These are phyloP conservation scores for Notothenia coriiceps DNA, from an alignment of 2,113 vertebrate genomes.

Conservation along the genomic window DNA sequence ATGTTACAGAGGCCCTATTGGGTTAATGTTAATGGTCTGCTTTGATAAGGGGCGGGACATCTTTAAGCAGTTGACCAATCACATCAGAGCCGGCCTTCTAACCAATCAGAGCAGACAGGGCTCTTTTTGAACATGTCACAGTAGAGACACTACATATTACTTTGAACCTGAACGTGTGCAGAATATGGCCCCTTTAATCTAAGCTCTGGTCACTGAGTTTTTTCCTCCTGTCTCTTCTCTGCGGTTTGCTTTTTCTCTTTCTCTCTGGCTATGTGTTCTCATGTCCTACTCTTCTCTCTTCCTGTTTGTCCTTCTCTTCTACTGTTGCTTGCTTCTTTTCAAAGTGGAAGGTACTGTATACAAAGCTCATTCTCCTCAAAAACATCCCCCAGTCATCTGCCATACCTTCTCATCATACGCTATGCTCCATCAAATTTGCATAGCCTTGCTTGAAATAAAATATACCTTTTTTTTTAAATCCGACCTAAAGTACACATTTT, in stretches of 20 bases:
- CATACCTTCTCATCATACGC: neutral
- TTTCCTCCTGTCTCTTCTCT: conserved; percentile 18
- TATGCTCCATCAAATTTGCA: neutral
- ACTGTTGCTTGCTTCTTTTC: conserved; percentile 69
- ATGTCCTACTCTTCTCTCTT: conserved; percentile 54
- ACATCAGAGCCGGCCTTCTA: no score
- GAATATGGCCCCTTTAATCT: neutral
- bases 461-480: no score
- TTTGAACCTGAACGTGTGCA: no score
- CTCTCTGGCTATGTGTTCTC: conserved; percentile 36
- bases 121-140: no score
- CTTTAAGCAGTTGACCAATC: no score
- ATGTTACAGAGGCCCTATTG: neutral
- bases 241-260: conserved; percentile 17
- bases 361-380: conserved; percentile 31
- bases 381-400: conserved; percentile 26
- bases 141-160: no score
- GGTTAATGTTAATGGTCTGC: no score
- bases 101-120: no score
- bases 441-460: neutral
- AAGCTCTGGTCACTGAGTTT: neutral
- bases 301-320: conserved; percentile 35
- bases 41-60: no score
- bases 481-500: no score
- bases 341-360: conserved; percentile 83